A percentile compares a stretch with the other conserved stretches of the same genome.
Evolutionary conservation across 1,140 invertebrate genomes (phyloP).

Genomic region (Xylocopa sonorina): DNA sequence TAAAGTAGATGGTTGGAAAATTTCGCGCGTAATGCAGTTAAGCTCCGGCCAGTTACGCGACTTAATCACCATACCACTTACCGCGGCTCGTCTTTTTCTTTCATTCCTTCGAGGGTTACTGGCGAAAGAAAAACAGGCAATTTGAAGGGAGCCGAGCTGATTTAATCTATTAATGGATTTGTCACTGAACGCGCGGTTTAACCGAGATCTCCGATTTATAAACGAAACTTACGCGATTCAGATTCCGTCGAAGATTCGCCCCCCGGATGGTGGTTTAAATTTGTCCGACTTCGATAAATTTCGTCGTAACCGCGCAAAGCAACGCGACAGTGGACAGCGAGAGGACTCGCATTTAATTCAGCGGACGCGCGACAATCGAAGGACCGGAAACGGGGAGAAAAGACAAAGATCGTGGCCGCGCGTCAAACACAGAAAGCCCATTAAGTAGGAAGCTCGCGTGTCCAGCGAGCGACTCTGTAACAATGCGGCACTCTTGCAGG

Average conservation of each 20-base stretch:
- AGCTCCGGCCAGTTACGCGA: conserved; percentile 8
- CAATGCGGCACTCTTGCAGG: conserved; percentile 68
- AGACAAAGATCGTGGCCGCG: conserved; percentile 55
- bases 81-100: neutral
- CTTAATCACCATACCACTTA: conserved; percentile 9
- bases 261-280: too few relatives aligned
- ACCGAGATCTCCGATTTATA: too few relatives aligned
- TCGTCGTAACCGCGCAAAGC: neutral
- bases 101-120: neutral
- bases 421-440: conserved; percentile 75
- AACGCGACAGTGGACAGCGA: neutral
- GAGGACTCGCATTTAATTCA: conserved; percentile 26
- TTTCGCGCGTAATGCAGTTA: conserved; percentile 23
- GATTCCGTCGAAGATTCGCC: too few relatives aligned
- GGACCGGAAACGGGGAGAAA: conserved; percentile 36
- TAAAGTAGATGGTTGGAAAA: conserved; percentile 16
- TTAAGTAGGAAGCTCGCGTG: conserved; percentile 71
- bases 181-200: neutral
- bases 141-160: neutral
- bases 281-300: conserved; percentile 18
- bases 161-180: neutral
- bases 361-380: conserved; percentile 40
- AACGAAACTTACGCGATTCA: too few relatives aligned
- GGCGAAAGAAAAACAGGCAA: neutral
- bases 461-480: conserved; percentile 62